These are phyloP conservation scores for Volucella inflata DNA, from an alignment of 2,888 invertebrate genomes.

Conservation along the genomic window DNA sequence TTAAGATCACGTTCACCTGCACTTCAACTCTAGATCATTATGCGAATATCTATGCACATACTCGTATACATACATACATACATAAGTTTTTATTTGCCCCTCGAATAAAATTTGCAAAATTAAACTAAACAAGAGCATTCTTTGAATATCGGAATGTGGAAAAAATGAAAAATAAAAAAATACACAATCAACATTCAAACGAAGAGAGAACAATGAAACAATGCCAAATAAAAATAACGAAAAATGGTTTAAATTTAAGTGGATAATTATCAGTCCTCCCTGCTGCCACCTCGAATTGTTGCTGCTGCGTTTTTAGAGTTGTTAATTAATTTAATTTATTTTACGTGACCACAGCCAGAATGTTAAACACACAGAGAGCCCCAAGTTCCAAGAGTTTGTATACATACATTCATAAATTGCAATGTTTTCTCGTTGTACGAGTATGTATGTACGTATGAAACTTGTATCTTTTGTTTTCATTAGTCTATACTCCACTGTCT, in stretches of 20 bases:
- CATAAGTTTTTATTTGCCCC: slow-evolving; percentile 2
- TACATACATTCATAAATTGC: too few species aligned
- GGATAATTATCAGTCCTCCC: slow-evolving; percentile 59
- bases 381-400: too few species aligned
- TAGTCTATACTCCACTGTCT: neutral
- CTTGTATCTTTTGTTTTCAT: neutral
- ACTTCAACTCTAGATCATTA: slow-evolving; percentile 39
- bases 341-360: slow-evolving; percentile 62
- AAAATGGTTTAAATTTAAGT: slow-evolving; percentile 56
- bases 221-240: slow-evolving; percentile 36
- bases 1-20: slow-evolving; percentile 66
- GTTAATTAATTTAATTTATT: slow-evolving; percentile 73
- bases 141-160: neutral
- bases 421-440: neutral
- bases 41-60: slow-evolving; percentile 8
- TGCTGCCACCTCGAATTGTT: neutral
- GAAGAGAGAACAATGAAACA: slow-evolving; percentile 15
- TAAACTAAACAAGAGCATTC: neutral
- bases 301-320: slow-evolving; percentile 26
- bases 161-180: slow-evolving; percentile 2
- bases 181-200: neutral
- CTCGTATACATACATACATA: too few species aligned
- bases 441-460: neutral
- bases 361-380: slow-evolving; percentile 37
- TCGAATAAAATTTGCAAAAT: slow-evolving; percentile 18